These are phyloP conservation scores for Penaeus chinensis DNA, from an alignment of 1,140 invertebrate species.

Conservation along the genomic window DNA sequence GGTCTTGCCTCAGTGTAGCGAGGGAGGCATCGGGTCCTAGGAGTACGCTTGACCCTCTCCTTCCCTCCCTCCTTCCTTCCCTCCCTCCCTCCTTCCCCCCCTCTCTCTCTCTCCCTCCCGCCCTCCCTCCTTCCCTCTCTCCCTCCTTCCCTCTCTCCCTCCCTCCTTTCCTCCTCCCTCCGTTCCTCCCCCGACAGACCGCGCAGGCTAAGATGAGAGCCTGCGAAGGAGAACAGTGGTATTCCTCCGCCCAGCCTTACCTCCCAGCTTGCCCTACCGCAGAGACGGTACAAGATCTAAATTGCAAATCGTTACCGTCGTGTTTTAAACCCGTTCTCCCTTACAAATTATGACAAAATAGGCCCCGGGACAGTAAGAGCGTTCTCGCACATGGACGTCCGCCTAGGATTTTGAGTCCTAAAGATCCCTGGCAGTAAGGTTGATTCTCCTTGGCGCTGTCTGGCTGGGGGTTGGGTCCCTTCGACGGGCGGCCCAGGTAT, in stretches of 20 bases:
- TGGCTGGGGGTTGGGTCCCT: neutral
- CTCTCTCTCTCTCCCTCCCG: neutral
- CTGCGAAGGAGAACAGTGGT: conserved; percentile 1
- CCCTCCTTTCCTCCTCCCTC: neutral
- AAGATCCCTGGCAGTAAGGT: neutral
- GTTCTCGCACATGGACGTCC: neutral
- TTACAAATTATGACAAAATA: conserved; percentile 60
- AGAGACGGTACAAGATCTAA: conserved; percentile 45
- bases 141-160: neutral
- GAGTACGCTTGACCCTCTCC: no score
- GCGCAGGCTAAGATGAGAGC: neutral
- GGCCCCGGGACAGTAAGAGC: conserved; percentile 16
- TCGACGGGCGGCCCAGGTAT: conserved; percentile 19
- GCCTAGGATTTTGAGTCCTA: neutral
- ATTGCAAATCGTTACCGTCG: conserved; percentile 46
- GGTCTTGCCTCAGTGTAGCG: no score
- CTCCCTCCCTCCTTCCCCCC: neutral
- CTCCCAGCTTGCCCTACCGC: conserved; percentile 38
- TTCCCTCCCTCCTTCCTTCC: neutral
- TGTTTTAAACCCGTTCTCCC: conserved; percentile 49
- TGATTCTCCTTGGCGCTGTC: neutral
- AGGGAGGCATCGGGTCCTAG: no score
- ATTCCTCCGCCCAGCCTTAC: neutral
- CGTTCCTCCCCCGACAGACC: neutral
- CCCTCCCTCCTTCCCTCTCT: neutral